These are phyloP conservation scores for Anastrepha obliqua DNA, from an alignment of 1,140 invertebrate genomes.

Conservation along the genomic window DNA sequence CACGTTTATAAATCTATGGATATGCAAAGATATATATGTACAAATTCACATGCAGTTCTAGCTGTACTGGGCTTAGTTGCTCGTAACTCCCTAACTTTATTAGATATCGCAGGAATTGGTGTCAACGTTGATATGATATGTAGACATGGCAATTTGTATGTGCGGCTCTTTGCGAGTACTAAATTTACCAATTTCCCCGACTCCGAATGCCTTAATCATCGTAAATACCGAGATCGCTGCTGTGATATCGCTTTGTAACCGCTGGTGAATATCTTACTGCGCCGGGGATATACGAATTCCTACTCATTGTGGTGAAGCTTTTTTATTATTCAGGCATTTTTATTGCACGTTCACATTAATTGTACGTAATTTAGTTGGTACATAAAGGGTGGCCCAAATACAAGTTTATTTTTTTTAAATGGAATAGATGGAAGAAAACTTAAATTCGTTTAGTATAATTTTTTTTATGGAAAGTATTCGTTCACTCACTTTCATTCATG, in stretches of 20 bases:
- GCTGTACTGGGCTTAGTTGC: neutral
- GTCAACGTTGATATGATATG: conserved; percentile 20
- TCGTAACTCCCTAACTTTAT: conserved; percentile 20
- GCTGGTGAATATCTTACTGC: neutral
- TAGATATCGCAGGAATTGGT: neutral
- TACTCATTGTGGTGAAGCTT: too few relatives aligned
- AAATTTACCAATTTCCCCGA: conserved; percentile 1
- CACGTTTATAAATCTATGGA: neutral
- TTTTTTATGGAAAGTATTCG: too few relatives aligned
- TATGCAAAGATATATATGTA: neutral
- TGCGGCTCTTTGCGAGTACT: neutral
- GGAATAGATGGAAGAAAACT: too few relatives aligned
- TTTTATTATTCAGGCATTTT: too few relatives aligned
- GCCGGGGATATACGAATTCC: neutral
- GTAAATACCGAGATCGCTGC: conserved; percentile 32
- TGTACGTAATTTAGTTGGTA: too few relatives aligned
- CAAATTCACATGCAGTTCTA: neutral
- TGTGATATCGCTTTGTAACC: neutral
- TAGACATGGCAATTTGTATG: neutral
- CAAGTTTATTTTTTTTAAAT: too few relatives aligned
- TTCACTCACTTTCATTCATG: too few relatives aligned
- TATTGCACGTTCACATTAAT: too few relatives aligned
- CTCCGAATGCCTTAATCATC: neutral
- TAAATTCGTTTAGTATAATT: too few relatives aligned
- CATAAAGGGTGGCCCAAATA: too few relatives aligned